Conservation (phyloP, 2,797 vertebrate genomes). For the Manis javanica region DNA sequence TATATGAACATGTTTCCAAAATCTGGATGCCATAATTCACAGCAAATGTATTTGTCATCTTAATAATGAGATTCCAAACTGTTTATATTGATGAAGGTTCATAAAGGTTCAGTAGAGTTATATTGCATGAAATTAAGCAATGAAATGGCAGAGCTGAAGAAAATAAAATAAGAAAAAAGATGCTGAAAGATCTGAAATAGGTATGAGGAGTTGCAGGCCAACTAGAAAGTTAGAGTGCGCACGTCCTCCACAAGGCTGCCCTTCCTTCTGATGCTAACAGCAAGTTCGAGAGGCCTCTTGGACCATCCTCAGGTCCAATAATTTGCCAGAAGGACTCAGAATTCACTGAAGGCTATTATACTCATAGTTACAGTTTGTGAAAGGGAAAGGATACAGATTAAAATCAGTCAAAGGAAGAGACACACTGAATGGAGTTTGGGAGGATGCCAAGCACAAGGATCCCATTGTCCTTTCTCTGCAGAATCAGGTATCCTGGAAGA, state of each 20-base stretch:
- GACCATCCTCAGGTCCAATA: not conserved
- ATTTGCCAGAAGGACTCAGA: not conserved
- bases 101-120: not conserved
- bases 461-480: not conserved
- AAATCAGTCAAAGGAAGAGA: not conserved
- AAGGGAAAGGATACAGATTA: not conserved
- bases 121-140: not conserved
- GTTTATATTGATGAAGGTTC: not conserved
- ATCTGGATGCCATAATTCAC: not conserved
- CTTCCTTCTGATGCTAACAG: not conserved
- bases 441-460: not conserved
- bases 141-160: not conserved
- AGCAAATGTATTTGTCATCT: not conserved
- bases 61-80: constrained; percentile 8
- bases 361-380: not conserved
- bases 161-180: not conserved
- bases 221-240: not conserved
- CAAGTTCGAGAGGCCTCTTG: not conserved
- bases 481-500: not conserved
- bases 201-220: not conserved
- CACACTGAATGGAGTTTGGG: not conserved
- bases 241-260: not conserved
- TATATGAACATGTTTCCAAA: not conserved
- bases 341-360: not conserved
- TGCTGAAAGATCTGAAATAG: not conserved